Conservation (phyloP, 35 echinoderm and acorn worm species). For the Apostichopus californicus region DNA sequence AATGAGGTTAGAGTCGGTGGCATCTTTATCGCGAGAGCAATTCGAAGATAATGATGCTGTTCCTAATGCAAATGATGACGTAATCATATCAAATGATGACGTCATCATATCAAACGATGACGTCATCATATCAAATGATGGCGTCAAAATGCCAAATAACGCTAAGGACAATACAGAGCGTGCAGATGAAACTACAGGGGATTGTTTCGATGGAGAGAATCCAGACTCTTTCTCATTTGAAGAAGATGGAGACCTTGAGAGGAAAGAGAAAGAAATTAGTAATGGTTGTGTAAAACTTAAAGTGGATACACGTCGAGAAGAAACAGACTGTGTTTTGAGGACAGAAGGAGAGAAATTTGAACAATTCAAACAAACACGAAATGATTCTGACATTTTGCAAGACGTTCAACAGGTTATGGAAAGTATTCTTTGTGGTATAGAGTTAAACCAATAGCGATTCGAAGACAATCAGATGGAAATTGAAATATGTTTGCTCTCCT, state of each 20-base stretch:
- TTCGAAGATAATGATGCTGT: not conserved
- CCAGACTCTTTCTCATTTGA: not conserved
- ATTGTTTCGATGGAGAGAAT: not conserved
- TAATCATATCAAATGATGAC: not conserved
- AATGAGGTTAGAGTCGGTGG: constrained; percentile 17
- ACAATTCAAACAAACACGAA: not conserved
- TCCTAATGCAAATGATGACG: not conserved
- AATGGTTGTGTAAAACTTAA: not conserved
- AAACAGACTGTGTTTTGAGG: no score
- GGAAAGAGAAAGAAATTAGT: not conserved
- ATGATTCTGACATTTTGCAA: not conserved
- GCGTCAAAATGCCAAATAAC: not conserved
- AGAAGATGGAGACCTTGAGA: not conserved
- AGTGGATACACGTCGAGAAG: no score
- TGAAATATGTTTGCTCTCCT: not conserved
- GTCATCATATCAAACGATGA: not conserved
- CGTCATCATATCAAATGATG: constrained; percentile 6
- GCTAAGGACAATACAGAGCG: not conserved
- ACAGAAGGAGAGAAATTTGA: not conserved
- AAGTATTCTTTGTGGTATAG: not conserved
- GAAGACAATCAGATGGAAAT: not conserved
- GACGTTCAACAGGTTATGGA: not conserved
- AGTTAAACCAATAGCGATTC: not conserved
- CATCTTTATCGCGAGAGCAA: not conserved
- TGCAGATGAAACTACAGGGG: not conserved